Conservation (phyloP, 2,113 vertebrate genomes). For the Solenodon paradoxus region DNA sequence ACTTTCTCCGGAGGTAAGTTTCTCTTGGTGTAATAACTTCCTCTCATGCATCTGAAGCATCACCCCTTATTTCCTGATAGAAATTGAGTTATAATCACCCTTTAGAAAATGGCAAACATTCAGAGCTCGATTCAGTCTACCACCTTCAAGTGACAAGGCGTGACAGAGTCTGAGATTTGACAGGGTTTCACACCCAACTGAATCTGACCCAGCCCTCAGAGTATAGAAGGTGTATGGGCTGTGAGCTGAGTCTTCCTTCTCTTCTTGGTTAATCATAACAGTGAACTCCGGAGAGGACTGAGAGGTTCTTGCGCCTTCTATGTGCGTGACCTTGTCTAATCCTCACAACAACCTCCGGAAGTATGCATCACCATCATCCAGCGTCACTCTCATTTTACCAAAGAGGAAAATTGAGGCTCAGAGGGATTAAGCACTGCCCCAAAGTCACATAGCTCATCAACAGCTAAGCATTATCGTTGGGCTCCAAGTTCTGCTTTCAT, state of each 20-base stretch:
- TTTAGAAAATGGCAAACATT: conserved; percentile 41
- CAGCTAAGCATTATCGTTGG: not conserved
- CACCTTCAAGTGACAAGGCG: not conserved
- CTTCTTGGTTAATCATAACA: not conserved
- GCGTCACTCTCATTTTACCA: not conserved
- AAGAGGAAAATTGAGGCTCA: not conserved
- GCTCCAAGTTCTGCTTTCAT: not conserved
- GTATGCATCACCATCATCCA: fast-evolving
- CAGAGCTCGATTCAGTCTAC: not conserved
- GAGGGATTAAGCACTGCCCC: not conserved
- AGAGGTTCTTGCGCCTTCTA: fast-evolving
- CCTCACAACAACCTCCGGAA: not conserved
- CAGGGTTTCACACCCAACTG: not conserved
- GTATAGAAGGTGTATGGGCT: fast-evolving
- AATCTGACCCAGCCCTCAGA: not conserved
- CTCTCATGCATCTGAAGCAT: not conserved
- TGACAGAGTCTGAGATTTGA: not conserved
- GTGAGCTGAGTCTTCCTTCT: not conserved
- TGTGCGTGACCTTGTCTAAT: not conserved
- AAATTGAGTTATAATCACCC: conserved; percentile 23
- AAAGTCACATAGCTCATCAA: not conserved
- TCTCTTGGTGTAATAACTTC: conserved; percentile 25
- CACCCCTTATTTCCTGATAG: not conserved
- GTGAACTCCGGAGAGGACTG: not conserved
- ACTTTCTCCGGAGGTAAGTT: not conserved